phyloP scores from a whole-genome alignment of 2,797 vertebrate species.

The Kryptolebias ocellatus region DNA sequence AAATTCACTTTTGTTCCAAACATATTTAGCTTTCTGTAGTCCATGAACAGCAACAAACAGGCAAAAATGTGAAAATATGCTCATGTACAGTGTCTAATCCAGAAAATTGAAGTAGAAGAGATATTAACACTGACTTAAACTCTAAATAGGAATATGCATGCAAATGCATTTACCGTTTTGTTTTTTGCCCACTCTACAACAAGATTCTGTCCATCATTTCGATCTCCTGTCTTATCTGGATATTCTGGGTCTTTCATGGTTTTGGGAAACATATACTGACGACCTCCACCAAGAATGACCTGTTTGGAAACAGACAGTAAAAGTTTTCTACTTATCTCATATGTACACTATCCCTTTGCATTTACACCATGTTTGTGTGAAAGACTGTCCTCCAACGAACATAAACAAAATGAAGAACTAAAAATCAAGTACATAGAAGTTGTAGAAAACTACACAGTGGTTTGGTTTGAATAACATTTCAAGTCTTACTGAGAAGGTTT shows the following conservation, averaged over 20 bases:
- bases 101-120: too few relatives aligned
- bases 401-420: not conserved
- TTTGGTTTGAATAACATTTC: not conserved
- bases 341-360: not conserved
- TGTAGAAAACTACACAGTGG: not conserved
- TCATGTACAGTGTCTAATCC: not conserved
- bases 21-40: conserved; percentile 78
- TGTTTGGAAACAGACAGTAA: conserved; percentile 34
- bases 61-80: not conserved
- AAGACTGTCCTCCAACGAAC: not conserved
- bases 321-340: not conserved
- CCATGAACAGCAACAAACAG: conserved; percentile 3
- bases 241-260: conserved; percentile 77
- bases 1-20: conserved; percentile 82
- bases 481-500: not conserved
- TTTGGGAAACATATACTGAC: conserved; percentile 80
- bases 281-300: conserved; percentile 86
- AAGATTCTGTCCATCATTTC: conserved; percentile 77
- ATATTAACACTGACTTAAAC: too few relatives aligned
- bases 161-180: conserved; percentile 65
- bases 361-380: not conserved
- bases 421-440: not conserved
- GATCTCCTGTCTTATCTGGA: not conserved
- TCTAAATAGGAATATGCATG: not conserved
- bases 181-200: conserved; percentile 69